These are phyloP conservation scores for Pedionomus torquatus DNA, from an alignment of 2,113 vertebrate species.

Conservation along the genomic window DNA sequence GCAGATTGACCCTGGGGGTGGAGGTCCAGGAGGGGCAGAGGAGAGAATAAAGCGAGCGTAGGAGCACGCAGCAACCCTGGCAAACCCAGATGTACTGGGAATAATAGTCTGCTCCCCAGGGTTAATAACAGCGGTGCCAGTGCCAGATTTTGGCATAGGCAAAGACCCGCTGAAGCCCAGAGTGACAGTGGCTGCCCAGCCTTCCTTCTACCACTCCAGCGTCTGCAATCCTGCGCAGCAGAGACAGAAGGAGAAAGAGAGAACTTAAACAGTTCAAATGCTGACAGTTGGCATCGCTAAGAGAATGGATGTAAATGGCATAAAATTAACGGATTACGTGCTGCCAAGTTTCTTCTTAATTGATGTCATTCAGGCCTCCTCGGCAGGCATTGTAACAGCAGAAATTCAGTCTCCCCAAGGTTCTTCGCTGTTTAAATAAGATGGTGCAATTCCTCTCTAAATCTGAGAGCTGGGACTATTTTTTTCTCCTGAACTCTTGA, in stretches of 20 bases:
- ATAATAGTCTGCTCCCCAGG: background rate
- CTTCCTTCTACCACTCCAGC: background rate
- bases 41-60: background rate
- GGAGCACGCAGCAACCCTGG: background rate
- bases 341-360: conserved; percentile 57
- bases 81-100: background rate
- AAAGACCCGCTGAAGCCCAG: background rate
- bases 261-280: conserved; percentile 27
- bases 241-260: conserved; percentile 36
- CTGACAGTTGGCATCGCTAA: conserved; percentile 54
- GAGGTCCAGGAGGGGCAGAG: background rate
- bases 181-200: background rate
- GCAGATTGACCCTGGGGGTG: background rate
- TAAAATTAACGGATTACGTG: conserved; percentile 42
- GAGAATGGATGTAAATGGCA: conserved; percentile 45
- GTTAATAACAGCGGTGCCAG: background rate
- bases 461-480: background rate
- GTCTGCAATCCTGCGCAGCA: background rate
- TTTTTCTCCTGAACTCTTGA: background rate
- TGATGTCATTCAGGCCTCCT: conserved; percentile 35
- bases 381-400: conserved; percentile 25
- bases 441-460: background rate
- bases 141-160: background rate
- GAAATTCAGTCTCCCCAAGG: background rate
- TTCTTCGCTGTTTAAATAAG: background rate